phyloP scores from a whole-genome alignment of 1,140 invertebrate species.

The Drosophila kohkoa region DNA sequence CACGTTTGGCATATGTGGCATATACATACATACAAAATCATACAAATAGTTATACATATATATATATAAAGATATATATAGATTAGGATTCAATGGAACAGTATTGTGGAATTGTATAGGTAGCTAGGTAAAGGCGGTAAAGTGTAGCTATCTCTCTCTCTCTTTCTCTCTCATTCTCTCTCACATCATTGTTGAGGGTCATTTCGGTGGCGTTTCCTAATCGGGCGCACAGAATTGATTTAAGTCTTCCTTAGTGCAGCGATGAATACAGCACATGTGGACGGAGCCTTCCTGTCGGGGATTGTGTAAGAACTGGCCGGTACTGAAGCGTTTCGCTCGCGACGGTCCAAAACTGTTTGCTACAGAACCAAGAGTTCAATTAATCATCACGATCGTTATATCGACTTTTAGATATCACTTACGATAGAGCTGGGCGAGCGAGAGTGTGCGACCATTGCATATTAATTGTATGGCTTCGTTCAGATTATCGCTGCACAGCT shows the following conservation, averaged over 20 bases:
- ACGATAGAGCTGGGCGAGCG: constrained; percentile 56
- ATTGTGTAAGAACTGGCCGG: constrained; percentile 54
- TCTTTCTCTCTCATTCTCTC: no score
- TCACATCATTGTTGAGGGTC: neutral
- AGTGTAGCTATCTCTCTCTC: neutral
- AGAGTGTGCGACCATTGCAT: constrained; percentile 54
- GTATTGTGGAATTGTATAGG: neutral
- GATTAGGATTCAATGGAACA: neutral
- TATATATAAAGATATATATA: no score
- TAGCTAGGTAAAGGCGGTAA: neutral
- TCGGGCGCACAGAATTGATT: constrained; percentile 6
- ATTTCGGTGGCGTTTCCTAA: constrained; percentile 23
- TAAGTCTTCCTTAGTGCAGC: no score
- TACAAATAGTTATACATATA: no score
- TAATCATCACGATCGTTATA: neutral
- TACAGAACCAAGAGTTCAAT: constrained; percentile 3
- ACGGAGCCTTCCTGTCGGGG: constrained; percentile 56
- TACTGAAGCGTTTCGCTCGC: constrained; percentile 57
- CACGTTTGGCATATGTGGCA: constrained; percentile 17
- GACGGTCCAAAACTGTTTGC: constrained; percentile 63
- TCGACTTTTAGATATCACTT: constrained; percentile 26
- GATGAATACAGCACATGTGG: constrained; percentile 57
- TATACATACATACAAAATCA: neutral
- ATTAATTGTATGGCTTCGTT: constrained; percentile 58
- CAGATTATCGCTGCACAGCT: constrained; percentile 55